These are phyloP conservation scores for Shinisaurus crocodilurus DNA, from an alignment of 2,113 vertebrate genomes.

Conservation along the genomic window DNA sequence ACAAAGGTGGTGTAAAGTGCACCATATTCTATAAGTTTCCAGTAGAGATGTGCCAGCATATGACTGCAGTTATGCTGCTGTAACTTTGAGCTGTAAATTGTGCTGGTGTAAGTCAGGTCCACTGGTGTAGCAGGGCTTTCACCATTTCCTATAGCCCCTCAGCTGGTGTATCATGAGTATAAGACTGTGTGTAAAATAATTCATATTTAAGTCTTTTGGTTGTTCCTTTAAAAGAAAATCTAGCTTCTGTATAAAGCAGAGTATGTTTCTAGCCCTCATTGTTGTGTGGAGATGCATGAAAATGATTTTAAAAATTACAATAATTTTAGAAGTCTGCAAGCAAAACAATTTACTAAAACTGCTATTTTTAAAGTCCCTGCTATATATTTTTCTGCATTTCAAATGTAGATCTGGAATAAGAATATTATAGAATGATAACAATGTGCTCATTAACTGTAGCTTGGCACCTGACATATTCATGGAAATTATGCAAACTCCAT, in stretches of 20 bases:
- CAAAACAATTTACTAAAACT: background rate
- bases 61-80: too few species aligned
- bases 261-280: background rate
- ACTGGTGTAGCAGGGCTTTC: background rate
- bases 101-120: too few species aligned
- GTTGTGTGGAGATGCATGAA: background rate
- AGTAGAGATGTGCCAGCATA: too few species aligned
- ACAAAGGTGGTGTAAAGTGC: too few species aligned
- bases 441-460: conserved; percentile 21
- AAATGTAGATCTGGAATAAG: background rate
- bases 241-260: background rate
- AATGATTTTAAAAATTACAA: background rate
- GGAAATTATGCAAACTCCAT: conserved; percentile 26
- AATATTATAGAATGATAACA: conserved; percentile 3
- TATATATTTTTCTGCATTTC: background rate
- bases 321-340: background rate
- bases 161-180: background rate
- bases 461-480: conserved; percentile 26
- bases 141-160: background rate
- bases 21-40: too few species aligned
- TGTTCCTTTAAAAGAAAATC: too few species aligned
- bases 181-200: too few species aligned
- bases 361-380: background rate
- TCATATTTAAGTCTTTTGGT: too few species aligned
- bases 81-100: too few species aligned